These are phyloP conservation scores for Hypocryptadius cinnamomeus DNA, from an alignment of 2,113 vertebrate genomes.

Conservation along the genomic window DNA sequence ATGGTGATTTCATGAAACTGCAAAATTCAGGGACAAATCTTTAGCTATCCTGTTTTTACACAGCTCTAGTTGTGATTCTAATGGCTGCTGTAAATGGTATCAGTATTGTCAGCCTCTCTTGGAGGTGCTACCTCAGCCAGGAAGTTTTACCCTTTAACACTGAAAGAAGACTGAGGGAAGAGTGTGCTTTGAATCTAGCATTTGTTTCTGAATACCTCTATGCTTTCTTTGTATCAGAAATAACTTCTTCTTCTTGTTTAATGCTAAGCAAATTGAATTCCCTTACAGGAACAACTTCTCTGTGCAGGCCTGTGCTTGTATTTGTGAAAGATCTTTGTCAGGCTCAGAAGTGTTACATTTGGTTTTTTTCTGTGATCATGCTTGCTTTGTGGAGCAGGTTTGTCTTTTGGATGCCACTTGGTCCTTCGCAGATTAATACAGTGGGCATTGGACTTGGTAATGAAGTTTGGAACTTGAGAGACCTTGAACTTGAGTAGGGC, in stretches of 20 bases:
- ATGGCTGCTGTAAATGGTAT: neutral
- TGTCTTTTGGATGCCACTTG: neutral
- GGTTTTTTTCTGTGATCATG: neutral
- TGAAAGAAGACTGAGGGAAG: neutral
- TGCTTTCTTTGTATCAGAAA: neutral
- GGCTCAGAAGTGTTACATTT: neutral
- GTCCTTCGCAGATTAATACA: neutral
- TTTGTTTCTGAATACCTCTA: neutral
- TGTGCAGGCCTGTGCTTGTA: neutral
- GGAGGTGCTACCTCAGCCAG: neutral
- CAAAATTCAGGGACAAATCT: neutral
- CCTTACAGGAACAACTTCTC: neutral
- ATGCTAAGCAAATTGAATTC: neutral
- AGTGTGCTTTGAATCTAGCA: neutral
- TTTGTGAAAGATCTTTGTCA: neutral
- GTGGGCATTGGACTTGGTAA: neutral
- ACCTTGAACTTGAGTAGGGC: neutral
- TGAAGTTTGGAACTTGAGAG: neutral
- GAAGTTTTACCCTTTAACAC: neutral
- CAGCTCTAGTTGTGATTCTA: neutral
- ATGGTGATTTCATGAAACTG: neutral
- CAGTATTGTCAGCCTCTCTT: neutral
- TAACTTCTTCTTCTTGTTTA: neutral
- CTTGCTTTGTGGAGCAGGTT: neutral
- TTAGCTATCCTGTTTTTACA: neutral